Base-by-base conservation (phyloP, 2,888 invertebrate genomes). In the Athalia circularis region DNA sequence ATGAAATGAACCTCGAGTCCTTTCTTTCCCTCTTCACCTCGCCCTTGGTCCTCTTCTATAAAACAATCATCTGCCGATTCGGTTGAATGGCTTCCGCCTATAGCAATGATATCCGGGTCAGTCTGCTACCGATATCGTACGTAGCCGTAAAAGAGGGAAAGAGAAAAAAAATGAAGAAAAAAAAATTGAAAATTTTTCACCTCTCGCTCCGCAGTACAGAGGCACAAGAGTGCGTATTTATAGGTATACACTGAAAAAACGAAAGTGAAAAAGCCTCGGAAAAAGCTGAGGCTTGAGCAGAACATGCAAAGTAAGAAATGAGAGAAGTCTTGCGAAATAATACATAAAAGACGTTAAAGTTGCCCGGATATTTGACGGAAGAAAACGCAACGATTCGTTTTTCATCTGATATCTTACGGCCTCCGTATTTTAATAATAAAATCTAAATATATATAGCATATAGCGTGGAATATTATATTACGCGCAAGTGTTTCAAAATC, bases 31-130 rank as follows among this genome's bases (percentile, higher is more conserved):
- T 29, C 29, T 9, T 15, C 65, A 43, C 75, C 62, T 48, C 9
- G 29, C 45, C 75, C 52, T 45, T 15, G 62, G 61, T 75, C 50
- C 64, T 48, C 48, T 62, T 15, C 75, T 75, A 79, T 84, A 84
- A 83, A 84, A 81, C 83, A 80, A 84, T 84, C 82, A 82, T 84
- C 83, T 81, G 57, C 77, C 82, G 80, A 82, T 84, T 65, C 61
- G 70, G 43, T 61, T 67, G 47, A 62, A 77, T 79, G 80, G 54
- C 67, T 64, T 50, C 52, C 6, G 48, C 75, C 62, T 61, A 62
- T 62, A 75, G 61, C 62, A 62, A 64, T 50, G 75, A 75, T 62
- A 75, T 61, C 75, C 62, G 29, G 72, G 72, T 72, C 72, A 72
- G 57, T 72, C 72, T 72, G 72, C 59, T 72, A 45, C 59, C 57